These are phyloP conservation scores for Neopipo cinnamomea DNA, from an alignment of 2,113 vertebrate species.

Conservation along the genomic window DNA sequence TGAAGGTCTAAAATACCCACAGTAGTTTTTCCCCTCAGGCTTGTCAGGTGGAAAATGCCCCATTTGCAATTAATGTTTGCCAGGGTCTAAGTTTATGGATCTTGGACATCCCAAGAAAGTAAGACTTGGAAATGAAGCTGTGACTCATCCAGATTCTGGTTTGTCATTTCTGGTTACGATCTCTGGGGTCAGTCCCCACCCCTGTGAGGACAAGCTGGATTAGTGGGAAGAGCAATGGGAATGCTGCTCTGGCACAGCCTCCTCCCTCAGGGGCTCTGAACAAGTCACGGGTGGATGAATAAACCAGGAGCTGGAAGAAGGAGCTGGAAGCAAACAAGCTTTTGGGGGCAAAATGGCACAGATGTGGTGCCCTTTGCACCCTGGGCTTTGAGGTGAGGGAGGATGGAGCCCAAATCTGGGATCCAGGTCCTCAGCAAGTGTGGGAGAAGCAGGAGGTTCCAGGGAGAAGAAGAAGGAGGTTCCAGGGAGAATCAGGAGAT, in stretches of 20 bases:
- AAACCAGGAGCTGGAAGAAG: not conserved
- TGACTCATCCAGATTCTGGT: not conserved
- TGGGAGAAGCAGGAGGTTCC: not conserved
- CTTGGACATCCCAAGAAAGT: not conserved
- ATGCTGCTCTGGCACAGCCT: not conserved
- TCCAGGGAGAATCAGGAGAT: not conserved
- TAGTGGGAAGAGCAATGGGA: not conserved
- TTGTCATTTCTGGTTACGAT: not conserved
- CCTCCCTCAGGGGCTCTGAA: not conserved
- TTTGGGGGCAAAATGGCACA: not conserved
- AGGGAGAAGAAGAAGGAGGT: not conserved
- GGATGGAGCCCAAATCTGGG: not conserved
- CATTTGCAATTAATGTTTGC: not conserved
- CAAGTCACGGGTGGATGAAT: no score
- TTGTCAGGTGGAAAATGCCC: not conserved
- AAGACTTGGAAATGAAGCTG: not conserved
- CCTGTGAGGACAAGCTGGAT: not conserved
- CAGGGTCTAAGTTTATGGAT: not conserved
- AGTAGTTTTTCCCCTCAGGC: accelerated
- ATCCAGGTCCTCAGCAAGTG: no score
- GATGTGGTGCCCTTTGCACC: not conserved
- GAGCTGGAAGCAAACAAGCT: not conserved
- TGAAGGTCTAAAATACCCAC: not conserved
- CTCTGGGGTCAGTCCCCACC: not conserved
- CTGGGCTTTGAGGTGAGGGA: not conserved